Evolutionary conservation across 2,113 vertebrate genomes (phyloP).

Genomic region (Dascyllus trimaculatus): DNA sequence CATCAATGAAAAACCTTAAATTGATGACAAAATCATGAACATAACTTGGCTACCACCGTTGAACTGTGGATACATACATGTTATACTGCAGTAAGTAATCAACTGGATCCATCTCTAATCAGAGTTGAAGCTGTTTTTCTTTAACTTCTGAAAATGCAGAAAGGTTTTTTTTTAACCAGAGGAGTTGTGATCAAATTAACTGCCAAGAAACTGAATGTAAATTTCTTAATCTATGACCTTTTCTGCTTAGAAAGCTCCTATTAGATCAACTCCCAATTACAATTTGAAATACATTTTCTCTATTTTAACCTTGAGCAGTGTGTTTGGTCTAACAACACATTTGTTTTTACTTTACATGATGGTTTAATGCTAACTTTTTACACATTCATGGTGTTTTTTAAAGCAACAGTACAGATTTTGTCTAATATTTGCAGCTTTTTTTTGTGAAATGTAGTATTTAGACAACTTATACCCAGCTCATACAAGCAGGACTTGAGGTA

Average conservation of each 20-base stretch:
- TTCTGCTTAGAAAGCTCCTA: constrained; percentile 27
- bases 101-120: not conserved
- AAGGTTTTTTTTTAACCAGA: not conserved
- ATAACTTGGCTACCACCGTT: constrained; percentile 2
- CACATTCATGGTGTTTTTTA: constrained; percentile 6
- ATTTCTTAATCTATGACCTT: constrained; percentile 45
- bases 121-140: constrained; percentile 19
- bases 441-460: not conserved
- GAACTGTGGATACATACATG: constrained; percentile 16
- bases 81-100: constrained; percentile 30
- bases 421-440: not conserved
- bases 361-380: constrained; percentile 27
- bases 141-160: constrained; percentile 13
- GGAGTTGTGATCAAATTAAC: constrained; percentile 41
- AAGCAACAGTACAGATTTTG: constrained; percentile 11
- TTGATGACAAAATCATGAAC: constrained; percentile 11
- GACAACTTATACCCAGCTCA: not conserved
- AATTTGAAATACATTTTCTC: constrained; percentile 23
- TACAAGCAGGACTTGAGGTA: not conserved
- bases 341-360: constrained; percentile 17
- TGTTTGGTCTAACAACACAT: constrained; percentile 34
- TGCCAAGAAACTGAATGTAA: constrained; percentile 62
- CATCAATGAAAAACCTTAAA: constrained; percentile 10
- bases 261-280: constrained; percentile 27
- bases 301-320: constrained; percentile 29